These are phyloP conservation scores for Calidris pygmaea DNA, from an alignment of 2,113 vertebrate species.

Conservation along the genomic window DNA sequence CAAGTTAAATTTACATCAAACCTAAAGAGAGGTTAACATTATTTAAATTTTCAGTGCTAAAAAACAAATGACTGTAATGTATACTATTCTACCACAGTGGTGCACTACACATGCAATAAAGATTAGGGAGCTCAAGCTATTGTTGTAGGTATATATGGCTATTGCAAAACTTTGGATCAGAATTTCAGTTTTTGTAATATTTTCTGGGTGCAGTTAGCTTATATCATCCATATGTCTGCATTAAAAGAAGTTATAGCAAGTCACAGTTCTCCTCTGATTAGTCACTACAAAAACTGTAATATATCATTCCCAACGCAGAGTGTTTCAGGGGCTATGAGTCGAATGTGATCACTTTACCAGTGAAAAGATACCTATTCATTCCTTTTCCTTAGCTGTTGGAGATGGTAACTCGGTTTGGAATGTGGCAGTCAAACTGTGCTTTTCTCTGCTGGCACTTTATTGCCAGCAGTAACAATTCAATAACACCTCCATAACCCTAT, in stretches of 20 bases:
- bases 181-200: neutral
- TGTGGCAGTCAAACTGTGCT: neutral
- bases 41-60: conserved; percentile 10
- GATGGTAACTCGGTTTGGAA: conserved; percentile 34
- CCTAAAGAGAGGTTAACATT: neutral
- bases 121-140: neutral
- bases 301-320: neutral
- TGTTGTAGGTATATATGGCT: neutral
- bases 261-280: neutral
- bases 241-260: neutral
- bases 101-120: neutral
- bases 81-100: neutral
- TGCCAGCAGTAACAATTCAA: conserved; percentile 45
- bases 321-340: conserved; percentile 4
- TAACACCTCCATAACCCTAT: conserved; percentile 24
- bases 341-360: conserved; percentile 32
- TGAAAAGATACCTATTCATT: neutral
- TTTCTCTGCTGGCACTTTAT: conserved; percentile 25
- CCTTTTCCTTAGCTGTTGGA: conserved; percentile 5
- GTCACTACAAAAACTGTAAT: neutral
- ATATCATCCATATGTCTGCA: neutral
- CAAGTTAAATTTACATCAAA: conserved; percentile 12
- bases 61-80: neutral
- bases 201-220: neutral
- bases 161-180: neutral